A percentile compares a stretch with the other conserved stretches of the same genome.
Evolutionary conservation across 2,888 invertebrate species (phyloP).

Genomic region (Cistogaster globosa): DNA sequence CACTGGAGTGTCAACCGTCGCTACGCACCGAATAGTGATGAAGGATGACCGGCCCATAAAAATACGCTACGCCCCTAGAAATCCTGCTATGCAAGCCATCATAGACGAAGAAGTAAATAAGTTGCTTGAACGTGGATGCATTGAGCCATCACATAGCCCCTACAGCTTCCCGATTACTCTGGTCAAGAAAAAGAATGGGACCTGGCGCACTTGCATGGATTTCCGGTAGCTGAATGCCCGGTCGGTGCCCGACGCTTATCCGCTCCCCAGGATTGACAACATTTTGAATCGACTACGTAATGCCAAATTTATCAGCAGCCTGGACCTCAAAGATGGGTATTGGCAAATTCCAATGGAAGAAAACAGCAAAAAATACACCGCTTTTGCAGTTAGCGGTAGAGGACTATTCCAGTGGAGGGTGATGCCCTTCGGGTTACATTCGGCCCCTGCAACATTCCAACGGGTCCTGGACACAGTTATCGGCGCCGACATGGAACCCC

Average conservation of each 20-base stretch:
- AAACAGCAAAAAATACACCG: slow-evolving; percentile 39
- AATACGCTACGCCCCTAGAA: too few species aligned
- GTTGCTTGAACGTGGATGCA: too few species aligned
- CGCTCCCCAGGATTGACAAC: too few species aligned
- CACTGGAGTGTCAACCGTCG: too few species aligned
- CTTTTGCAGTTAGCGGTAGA: slow-evolving; percentile 43
- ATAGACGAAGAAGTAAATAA: too few species aligned
- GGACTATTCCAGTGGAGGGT: slow-evolving; percentile 45
- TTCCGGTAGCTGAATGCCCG: slow-evolving; percentile 48
- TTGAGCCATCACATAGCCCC: too few species aligned
- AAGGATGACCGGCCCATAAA: too few species aligned
- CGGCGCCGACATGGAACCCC: slow-evolving; percentile 14
- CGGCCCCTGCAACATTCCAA: slow-evolving; percentile 51
- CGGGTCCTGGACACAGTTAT: slow-evolving; percentile 34
- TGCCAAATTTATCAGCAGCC: too few species aligned
- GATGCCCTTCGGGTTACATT: slow-evolving; percentile 50
- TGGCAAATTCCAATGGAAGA: slow-evolving; percentile 24
- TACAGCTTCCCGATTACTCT: slow-evolving; percentile 23
- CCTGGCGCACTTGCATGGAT: slow-evolving; percentile 55
- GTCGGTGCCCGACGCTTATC: slow-evolving; percentile 43
- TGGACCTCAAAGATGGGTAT: not conserved
- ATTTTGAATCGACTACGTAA: too few species aligned
- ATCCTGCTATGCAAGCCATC: too few species aligned
- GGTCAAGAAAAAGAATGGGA: slow-evolving; percentile 42
- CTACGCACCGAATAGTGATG: too few species aligned